Evolutionary conservation across 1,140 invertebrate species (phyloP).

Genomic region (Drosophila lacteicornis): DNA sequence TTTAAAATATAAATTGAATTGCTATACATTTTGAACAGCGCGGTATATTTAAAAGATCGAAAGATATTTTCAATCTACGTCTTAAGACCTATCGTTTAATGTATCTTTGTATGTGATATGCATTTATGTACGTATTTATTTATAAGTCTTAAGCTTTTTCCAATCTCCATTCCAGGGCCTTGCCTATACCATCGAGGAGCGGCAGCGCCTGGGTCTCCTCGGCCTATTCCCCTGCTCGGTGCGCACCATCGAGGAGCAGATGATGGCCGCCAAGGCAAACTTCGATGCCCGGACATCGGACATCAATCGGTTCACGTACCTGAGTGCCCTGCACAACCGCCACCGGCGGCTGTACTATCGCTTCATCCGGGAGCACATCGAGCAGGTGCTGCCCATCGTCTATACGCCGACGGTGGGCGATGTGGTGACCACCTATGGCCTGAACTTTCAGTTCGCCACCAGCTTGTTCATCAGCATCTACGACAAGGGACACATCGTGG

Average conservation of each 20-base stretch:
- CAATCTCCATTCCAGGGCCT: constrained; percentile 37
- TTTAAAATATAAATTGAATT: too few relatives aligned
- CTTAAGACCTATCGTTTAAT: too few relatives aligned
- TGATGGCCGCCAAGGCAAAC: constrained; percentile 90
- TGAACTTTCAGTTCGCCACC: constrained; percentile 87
- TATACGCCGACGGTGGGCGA: constrained; percentile 87
- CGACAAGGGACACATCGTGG: constrained; percentile 95
- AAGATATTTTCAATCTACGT: too few relatives aligned
- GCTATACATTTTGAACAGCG: too few relatives aligned
- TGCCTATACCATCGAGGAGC: constrained; percentile 43
- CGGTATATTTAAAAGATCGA: too few relatives aligned
- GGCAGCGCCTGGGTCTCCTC: constrained; percentile 87
- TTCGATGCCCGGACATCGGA: constrained; percentile 91
- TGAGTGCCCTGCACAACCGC: constrained; percentile 92
- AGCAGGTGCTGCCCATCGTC: constrained; percentile 91
- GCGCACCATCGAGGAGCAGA: constrained; percentile 93
- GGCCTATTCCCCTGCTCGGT: constrained; percentile 93
- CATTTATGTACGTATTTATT: too few relatives aligned
- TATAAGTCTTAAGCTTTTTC: too few relatives aligned
- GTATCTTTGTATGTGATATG: too few relatives aligned
- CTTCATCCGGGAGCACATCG: constrained; percentile 95
- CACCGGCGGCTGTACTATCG: constrained; percentile 98
- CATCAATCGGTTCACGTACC: constrained; percentile 94
- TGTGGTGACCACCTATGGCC: constrained; percentile 87
- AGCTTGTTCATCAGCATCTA: constrained; percentile 98